Evolutionary conservation across 2,113 vertebrate species (phyloP).

Genomic region (Tupaia tana): DNA sequence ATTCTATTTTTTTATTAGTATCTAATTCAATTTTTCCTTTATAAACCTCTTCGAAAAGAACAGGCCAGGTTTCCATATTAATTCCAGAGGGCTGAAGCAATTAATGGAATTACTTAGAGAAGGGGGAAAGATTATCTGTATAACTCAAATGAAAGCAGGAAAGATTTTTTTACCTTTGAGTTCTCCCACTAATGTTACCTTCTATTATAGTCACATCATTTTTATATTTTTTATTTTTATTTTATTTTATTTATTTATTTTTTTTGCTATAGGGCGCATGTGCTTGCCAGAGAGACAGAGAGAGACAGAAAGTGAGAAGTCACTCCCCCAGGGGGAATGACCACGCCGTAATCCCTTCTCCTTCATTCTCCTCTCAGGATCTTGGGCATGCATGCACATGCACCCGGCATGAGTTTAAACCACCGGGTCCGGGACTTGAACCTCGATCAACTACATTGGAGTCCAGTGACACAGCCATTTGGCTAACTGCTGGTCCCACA

Average conservation of each 20-base stretch:
- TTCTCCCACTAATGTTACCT: neutral
- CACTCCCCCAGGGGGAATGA: too few relatives aligned
- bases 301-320: too few relatives aligned
- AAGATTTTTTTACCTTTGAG: neutral
- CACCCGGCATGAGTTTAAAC: too few relatives aligned
- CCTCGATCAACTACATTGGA: too few relatives aligned
- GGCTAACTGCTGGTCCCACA: neutral
- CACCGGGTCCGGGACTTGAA: too few relatives aligned
- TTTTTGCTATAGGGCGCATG: too few relatives aligned
- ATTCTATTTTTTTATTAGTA: slow-evolving; percentile 48
- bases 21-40: slow-evolving; percentile 32
- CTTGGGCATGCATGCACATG: too few relatives aligned
- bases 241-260: too few relatives aligned
- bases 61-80: slow-evolving; percentile 18
- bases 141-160: neutral
- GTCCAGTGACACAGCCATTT: too few relatives aligned
- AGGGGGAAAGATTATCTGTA: neutral
- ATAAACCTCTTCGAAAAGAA: slow-evolving; percentile 39
- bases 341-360: too few relatives aligned
- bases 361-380: too few relatives aligned
- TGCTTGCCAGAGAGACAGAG: too few relatives aligned
- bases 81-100: slow-evolving; percentile 12
- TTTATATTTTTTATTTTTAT: slow-evolving; percentile 40
- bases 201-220: neutral
- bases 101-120: slow-evolving; percentile 41